Conservation (phyloP, 2,888 invertebrate genomes). For the Morinoia aosen region DNA sequence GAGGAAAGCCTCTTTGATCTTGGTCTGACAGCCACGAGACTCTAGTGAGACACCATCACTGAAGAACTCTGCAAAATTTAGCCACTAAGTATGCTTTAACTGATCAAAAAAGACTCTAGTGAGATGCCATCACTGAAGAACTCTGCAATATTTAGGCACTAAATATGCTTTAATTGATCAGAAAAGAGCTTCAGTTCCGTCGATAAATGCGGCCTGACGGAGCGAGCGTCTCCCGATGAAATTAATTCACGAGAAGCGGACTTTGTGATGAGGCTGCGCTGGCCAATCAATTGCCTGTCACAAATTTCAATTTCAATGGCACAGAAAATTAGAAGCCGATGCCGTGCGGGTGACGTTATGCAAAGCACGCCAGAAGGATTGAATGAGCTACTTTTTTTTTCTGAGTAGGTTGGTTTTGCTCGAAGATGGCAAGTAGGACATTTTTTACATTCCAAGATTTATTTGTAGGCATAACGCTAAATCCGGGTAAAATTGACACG, state of each 20-base stretch:
- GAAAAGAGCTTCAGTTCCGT: background rate
- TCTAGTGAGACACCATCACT: background rate
- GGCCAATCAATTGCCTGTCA: background rate
- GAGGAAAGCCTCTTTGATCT: too few relatives aligned
- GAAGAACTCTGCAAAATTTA: background rate
- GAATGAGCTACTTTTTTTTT: background rate
- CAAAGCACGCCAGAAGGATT: background rate
- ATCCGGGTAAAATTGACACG: too few relatives aligned
- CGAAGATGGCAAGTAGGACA: background rate
- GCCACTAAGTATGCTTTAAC: background rate
- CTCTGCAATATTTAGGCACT: background rate
- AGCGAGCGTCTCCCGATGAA: background rate
- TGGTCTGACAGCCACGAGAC: too few relatives aligned
- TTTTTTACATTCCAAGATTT: background rate
- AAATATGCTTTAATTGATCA: background rate
- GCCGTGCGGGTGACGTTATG: background rate
- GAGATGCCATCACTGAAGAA: background rate
- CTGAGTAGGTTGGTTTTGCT: background rate
- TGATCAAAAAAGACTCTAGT: too few relatives aligned
- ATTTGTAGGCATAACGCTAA: too few relatives aligned
- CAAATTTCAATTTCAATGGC: background rate
- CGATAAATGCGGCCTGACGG: background rate
- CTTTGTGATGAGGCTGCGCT: background rate
- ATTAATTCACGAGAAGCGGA: background rate
- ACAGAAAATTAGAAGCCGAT: constrained; percentile 9